Evolutionary conservation across 2,113 vertebrate species (phyloP).

Genomic region (Odontesthes bonariensis): DNA sequence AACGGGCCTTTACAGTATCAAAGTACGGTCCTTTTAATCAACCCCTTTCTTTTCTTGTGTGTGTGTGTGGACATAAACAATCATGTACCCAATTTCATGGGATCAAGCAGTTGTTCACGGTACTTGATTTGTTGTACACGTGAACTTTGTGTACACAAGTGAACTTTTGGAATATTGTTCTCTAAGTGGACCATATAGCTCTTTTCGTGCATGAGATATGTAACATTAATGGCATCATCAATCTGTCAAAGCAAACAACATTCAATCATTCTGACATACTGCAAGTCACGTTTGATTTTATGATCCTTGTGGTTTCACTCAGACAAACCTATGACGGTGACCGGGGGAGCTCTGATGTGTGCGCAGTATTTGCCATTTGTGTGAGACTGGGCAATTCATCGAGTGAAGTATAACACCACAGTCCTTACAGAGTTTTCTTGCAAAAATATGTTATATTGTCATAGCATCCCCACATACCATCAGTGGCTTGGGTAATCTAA

Average conservation of each 20-base stretch:
- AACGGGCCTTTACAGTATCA: not conserved
- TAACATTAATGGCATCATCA: not conserved
- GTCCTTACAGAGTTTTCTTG: no score
- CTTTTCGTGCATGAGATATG: not conserved
- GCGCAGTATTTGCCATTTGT: no score
- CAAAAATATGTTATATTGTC: no score
- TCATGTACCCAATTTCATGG: not conserved
- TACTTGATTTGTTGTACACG: not conserved
- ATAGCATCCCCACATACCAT: no score
- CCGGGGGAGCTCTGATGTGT: no score
- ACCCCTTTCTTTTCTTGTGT: not conserved
- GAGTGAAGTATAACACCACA: no score
- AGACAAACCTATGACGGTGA: not conserved
- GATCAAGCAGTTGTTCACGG: no score
- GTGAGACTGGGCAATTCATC: no score
- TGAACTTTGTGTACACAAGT: not conserved
- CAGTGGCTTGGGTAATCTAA: no score
- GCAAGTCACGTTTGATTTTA: no score
- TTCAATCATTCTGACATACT: not conserved
- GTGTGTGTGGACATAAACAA: not conserved
- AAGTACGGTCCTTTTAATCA: not conserved
- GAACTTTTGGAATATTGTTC: not conserved
- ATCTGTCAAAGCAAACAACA: not conserved
- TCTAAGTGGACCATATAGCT: no score
- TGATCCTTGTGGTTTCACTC: not conserved